Evolutionary conservation across 1,140 invertebrate genomes (phyloP).

Genomic region (Trissolcus basalis): DNA sequence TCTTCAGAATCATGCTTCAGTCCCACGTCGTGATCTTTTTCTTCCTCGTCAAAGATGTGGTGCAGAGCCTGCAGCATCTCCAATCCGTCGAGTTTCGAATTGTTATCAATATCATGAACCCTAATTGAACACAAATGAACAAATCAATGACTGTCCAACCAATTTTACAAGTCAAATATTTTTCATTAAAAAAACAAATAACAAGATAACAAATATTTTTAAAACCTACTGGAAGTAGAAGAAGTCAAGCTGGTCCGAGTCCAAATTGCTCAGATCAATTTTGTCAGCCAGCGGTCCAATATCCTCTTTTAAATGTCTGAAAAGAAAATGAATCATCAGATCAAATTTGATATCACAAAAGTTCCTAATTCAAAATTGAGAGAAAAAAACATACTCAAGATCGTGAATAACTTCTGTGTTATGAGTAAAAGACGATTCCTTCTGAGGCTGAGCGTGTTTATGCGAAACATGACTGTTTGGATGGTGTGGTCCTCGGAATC

Average conservation of each 20-base stretch:
- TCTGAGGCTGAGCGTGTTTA: constrained; percentile 75
- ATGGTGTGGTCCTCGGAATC: constrained; percentile 83
- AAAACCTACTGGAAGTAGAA: constrained; percentile 79
- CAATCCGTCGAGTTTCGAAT: constrained; percentile 86
- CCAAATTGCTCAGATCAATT: constrained; percentile 80
- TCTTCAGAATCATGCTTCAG: constrained; percentile 18
- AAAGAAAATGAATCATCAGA: constrained; percentile 57
- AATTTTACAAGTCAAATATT: too few species aligned
- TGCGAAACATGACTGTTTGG: constrained; percentile 79
- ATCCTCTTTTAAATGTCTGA: constrained; percentile 85
- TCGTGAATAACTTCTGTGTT: constrained; percentile 83
- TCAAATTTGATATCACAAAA: too few species aligned
- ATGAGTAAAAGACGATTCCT: constrained; percentile 79
- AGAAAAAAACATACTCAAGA: constrained; percentile 76
- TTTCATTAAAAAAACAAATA: constrained; percentile 68
- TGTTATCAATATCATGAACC: constrained; percentile 88
- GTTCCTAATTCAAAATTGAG: constrained; percentile 6
- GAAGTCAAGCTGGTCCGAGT: constrained; percentile 84
- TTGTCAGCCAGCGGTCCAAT: constrained; percentile 78
- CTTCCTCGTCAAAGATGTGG: constrained; percentile 78
- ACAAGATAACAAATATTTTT: constrained; percentile 7
- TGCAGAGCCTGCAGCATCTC: constrained; percentile 84
- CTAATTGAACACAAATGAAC: constrained; percentile 67
- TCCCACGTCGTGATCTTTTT: constrained; percentile 36
- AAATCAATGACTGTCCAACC: background rate